These are phyloP conservation scores for Nothocercus nigrocapillus DNA, from an alignment of 2,113 vertebrate species.

Conservation along the genomic window DNA sequence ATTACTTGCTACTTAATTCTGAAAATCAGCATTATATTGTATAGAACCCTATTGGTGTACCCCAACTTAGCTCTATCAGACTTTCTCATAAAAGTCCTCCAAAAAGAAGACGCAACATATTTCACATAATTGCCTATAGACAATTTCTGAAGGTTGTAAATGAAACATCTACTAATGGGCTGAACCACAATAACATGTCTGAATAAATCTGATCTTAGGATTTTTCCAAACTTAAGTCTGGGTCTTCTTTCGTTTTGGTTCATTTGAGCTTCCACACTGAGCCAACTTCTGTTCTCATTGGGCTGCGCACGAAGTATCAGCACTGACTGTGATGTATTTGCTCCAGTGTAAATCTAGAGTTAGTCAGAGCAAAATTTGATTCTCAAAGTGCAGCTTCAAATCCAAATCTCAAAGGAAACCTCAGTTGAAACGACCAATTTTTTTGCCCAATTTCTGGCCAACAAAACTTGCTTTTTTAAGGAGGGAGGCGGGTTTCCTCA, in stretches of 20 bases:
- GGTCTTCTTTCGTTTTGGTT: neutral
- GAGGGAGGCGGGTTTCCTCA: conserved; percentile 58
- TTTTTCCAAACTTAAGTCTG: neutral
- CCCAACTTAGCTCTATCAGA: neutral
- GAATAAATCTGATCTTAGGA: neutral
- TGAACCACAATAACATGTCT: neutral
- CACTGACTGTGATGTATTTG: neutral
- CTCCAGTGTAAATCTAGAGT: conserved; percentile 33
- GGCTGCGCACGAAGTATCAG: neutral
- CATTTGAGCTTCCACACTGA: neutral
- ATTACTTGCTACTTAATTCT: neutral
- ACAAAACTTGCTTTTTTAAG: conserved; percentile 37
- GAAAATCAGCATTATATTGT: neutral
- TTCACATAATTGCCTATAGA: neutral
- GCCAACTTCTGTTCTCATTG: neutral
- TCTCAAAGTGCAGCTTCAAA: conserved; percentile 45
- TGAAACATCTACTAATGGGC: neutral
- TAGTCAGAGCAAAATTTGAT: conserved; percentile 35
- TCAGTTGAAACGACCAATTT: conserved; percentile 12
- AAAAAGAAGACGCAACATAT: neutral
- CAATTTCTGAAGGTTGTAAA: neutral
- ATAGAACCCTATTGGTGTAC: rapidly evolving
- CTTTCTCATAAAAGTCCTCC: neutral
- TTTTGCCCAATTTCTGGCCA: conserved; percentile 62
- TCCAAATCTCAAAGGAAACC: conserved; percentile 61